Percentiles rank a stretch among this genome's conserved stretches.
These are phyloP conservation scores for Trilocha varians DNA, from an alignment of 2,888 invertebrate genomes.

Conservation along the genomic window DNA sequence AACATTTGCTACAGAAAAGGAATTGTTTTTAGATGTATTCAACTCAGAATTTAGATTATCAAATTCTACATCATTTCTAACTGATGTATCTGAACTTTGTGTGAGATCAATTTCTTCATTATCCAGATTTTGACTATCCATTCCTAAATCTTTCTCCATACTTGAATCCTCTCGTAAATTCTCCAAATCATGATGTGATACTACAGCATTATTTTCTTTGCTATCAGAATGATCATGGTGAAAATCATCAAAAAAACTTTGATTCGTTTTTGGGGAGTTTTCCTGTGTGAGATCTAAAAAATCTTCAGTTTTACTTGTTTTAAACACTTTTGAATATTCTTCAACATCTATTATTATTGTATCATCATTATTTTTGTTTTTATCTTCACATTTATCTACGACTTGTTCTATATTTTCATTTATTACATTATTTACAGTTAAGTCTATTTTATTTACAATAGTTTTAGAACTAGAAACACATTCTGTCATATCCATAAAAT, in stretches of 20 bases:
- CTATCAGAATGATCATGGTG: constrained; percentile 31
- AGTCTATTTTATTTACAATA: constrained; percentile 25
- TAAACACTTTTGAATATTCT: constrained; percentile 16
- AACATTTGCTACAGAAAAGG: not conserved
- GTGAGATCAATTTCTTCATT: constrained; percentile 1
- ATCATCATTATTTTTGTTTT: constrained; percentile 26
- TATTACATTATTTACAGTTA: constrained; percentile 21
- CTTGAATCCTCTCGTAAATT: too few species aligned
- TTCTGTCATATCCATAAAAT: constrained; percentile 53
- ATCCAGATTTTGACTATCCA: constrained; percentile 7
- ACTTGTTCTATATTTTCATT: constrained; percentile 23
- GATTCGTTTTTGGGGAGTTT: constrained; percentile 2
- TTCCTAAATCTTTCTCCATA: constrained; percentile 22
- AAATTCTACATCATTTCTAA: not conserved
- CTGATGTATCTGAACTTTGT: not conserved
- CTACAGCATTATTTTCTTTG: constrained; percentile 3
- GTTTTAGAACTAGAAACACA: constrained; percentile 31
- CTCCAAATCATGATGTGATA: not conserved
- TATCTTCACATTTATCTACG: constrained; percentile 42
- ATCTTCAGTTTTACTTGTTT: constrained; percentile 7
- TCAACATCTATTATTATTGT: constrained; percentile 28
- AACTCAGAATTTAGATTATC: not conserved
- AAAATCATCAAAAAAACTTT: constrained; percentile 36
- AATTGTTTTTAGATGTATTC: not conserved
- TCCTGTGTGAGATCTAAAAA: constrained; percentile 22